These are phyloP conservation scores for Chorisops tibialis DNA, from an alignment of 2,888 invertebrate species.

Conservation along the genomic window DNA sequence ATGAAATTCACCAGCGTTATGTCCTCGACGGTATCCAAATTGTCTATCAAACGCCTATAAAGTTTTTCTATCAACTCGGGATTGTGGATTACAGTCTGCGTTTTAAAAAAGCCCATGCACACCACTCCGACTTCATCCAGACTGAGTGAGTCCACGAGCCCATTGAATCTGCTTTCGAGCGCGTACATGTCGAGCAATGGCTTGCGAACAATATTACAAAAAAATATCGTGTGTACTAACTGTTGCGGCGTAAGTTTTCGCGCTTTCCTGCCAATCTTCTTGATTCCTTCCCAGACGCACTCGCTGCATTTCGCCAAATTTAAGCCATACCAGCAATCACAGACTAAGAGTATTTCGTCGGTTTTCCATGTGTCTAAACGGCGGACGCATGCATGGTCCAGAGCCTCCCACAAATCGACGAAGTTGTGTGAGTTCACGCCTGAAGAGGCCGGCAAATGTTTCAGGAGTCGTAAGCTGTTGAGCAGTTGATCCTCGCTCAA, in stretches of 20 bases:
- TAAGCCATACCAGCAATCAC: constrained; percentile 64
- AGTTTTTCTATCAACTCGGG: constrained; percentile 54
- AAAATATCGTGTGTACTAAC: constrained; percentile 66
- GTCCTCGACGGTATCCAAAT: constrained; percentile 59
- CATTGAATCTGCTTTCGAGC: constrained; percentile 59
- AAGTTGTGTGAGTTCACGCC: constrained; percentile 59
- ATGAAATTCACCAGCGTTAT: constrained; percentile 64
- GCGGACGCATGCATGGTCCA: constrained; percentile 63
- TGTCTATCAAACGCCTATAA: constrained; percentile 55
- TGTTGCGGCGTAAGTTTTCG: constrained; percentile 60
- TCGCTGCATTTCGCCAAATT: constrained; percentile 57
- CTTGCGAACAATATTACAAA: constrained; percentile 60
- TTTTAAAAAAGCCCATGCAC: constrained; percentile 76
- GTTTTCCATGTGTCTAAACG: constrained; percentile 55
- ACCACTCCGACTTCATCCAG: constrained; percentile 68
- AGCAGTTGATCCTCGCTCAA: constrained; percentile 60
- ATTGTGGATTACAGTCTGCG: constrained; percentile 61
- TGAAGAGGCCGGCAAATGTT: constrained; percentile 55
- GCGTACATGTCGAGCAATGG: constrained; percentile 61
- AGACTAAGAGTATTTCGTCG: constrained; percentile 57
- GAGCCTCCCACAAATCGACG: constrained; percentile 62
- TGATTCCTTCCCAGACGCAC: constrained; percentile 56
- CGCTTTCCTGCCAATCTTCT: constrained; percentile 58
- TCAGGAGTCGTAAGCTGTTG: constrained; percentile 55
- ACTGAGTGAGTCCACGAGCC: constrained; percentile 57